A percentile compares a stretch with the other conserved stretches of the same genome.
Evolutionary conservation across 2,888 invertebrate species (phyloP).

Genomic region (Gasteruption jaculator): DNA sequence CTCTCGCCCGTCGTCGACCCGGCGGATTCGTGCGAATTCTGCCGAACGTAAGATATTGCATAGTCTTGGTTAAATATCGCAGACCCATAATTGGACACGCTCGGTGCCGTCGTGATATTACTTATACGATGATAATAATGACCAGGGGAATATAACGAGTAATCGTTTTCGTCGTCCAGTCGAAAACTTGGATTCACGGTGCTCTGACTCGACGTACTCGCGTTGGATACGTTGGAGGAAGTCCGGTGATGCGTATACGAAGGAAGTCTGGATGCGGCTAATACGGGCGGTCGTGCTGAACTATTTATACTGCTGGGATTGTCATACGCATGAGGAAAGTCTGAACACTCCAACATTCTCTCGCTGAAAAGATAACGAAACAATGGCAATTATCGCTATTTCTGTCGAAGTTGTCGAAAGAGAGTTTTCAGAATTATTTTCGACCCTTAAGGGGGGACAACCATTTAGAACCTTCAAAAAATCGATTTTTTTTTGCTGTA

Average conservation of each 20-base stretch:
- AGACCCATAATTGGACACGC: constrained; percentile 31
- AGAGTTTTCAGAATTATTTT: neutral
- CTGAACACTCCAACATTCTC: constrained; percentile 44
- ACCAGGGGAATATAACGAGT: constrained; percentile 48
- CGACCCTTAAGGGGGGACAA: no score
- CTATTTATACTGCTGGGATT: constrained; percentile 55
- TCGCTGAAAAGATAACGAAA: constrained; percentile 31
- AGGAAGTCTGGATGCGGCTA: constrained; percentile 51
- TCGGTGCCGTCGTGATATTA: constrained; percentile 38
- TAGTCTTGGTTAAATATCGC: constrained; percentile 42
- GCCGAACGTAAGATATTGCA: constrained; percentile 44
- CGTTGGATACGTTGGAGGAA: constrained; percentile 55
- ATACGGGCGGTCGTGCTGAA: constrained; percentile 40
- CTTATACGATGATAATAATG: constrained; percentile 51
- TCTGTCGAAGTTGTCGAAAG: constrained; percentile 4
- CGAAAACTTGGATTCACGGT: constrained; percentile 63
- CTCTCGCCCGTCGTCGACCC: constrained; percentile 52
- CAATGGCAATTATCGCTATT: no score
- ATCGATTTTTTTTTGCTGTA: no score
- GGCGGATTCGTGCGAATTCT: constrained; percentile 55
- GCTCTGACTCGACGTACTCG: constrained; percentile 58
- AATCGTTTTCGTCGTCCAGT: constrained; percentile 59
- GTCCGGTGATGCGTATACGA: constrained; percentile 63
- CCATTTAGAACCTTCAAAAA: no score
- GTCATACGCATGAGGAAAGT: constrained; percentile 56